Conservation (phyloP, 2,888 invertebrate species). For the Adineta ricciae region DNA sequence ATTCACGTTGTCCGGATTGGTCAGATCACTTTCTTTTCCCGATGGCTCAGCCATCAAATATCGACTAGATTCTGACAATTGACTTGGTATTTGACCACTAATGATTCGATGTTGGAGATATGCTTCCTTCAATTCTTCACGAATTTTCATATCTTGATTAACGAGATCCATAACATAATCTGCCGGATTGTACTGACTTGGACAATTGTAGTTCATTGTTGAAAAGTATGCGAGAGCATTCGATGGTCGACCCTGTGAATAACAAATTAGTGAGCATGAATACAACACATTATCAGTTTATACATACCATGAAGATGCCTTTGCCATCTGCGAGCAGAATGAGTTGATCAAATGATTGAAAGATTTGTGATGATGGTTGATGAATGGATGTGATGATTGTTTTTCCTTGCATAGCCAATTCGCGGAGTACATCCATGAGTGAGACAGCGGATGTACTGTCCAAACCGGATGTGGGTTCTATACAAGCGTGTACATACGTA, state of each 20-base stretch:
- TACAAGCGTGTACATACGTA: neutral
- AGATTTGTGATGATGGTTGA: neutral
- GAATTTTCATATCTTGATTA: neutral
- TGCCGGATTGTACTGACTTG: slow-evolving; percentile 72
- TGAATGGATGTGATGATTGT: neutral
- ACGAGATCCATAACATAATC: slow-evolving; percentile 52
- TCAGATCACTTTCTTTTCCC: neutral
- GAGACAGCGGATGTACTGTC: slow-evolving; percentile 69
- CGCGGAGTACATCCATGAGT: slow-evolving; percentile 59
- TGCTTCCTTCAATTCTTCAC: neutral
- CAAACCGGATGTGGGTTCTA: slow-evolving; percentile 73
- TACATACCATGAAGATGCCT: slow-evolving; percentile 28
- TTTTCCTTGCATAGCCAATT: neutral
- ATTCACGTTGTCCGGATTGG: neutral
- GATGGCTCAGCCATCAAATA: neutral
- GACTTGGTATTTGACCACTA: neutral
- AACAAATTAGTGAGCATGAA: neutral
- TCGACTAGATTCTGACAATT: neutral
- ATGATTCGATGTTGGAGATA: neutral
- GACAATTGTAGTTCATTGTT: slow-evolving; percentile 61
- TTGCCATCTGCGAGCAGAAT: neutral
- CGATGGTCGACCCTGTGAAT: neutral
- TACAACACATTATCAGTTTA: too few species aligned
- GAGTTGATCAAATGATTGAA: neutral
- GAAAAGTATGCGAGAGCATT: slow-evolving; percentile 52